Evolutionary conservation across 2,113 vertebrate genomes (phyloP).

Genomic region (Hydropotes inermis): DNA sequence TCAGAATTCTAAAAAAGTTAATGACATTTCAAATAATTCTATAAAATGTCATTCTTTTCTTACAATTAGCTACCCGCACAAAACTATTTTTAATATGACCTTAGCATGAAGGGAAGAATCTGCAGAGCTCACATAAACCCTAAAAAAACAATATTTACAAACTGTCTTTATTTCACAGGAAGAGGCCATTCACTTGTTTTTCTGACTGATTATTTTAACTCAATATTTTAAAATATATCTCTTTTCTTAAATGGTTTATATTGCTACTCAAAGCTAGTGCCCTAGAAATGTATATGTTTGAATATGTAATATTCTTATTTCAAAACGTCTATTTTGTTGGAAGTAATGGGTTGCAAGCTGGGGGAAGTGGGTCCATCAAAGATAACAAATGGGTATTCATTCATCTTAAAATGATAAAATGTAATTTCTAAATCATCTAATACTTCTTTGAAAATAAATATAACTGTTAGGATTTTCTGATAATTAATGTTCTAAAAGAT

Average conservation of each 20-base stretch:
- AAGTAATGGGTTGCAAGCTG: neutral
- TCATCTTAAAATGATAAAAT: neutral
- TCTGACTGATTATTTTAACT: neutral
- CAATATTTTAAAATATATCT: neutral
- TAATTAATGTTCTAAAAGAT: neutral
- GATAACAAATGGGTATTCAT: neutral
- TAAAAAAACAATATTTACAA: neutral
- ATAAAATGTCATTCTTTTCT: neutral
- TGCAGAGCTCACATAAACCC: neutral
- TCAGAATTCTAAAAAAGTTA: constrained; percentile 2
- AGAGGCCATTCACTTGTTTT: neutral
- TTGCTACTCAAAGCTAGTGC: neutral
- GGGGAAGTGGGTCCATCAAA: neutral
- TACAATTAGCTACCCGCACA: neutral
- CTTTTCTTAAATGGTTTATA: neutral
- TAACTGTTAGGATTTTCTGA: neutral
- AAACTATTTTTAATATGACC: neutral
- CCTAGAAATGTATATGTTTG: neutral
- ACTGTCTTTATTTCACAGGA: neutral
- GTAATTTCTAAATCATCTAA: neutral
- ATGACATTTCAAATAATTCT: neutral
- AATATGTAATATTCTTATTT: neutral
- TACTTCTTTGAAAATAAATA: neutral
- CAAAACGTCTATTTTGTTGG: neutral
- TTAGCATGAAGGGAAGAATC: neutral